Base-by-base conservation (phyloP, 2,888 invertebrate genomes). In the Rhamnusium bicolor region DNA sequence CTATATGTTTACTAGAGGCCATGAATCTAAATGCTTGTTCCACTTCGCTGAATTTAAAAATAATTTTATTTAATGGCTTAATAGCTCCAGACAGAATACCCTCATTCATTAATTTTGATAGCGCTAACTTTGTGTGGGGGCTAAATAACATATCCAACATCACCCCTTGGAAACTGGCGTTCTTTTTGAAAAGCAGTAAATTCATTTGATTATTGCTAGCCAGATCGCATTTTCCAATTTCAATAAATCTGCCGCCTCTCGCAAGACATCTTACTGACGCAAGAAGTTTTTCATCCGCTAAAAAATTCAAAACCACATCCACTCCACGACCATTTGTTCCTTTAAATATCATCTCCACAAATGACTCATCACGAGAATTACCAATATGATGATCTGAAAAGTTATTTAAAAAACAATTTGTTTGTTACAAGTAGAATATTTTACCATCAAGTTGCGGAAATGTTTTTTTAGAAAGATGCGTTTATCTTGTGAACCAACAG, bases 211-310 rank as follows among this genome's bases (percentile, higher is more conserved):
- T 93, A 84, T 96, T 93, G 69, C 89, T 90, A 0, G 92, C 91
- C 82, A 96, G 88, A 87, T 97, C 96, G 83, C 93, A 94, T 88
- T 96, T 96, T 54, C 96, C 96, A 74, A 97, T 96, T 89, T 96
- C 96, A 61, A 96, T 86, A 87, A 96, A 96, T 71, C 93, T 89
- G 8, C 96, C 93, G 0, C 90, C 89, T 1, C 80, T 79, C 0
- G 90, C 91, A 8, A 93, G 85, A 78, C 93, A 93, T 2, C 92
- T 88, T 0, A 92, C 86, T 0, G 93, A 93, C 0, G 93, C 94
- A 83, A 92, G 91, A 0, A 98, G 90, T 87, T 98, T 98, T 54
- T 98, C 98, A 83, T 96, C 98, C 0, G 98, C 93, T 53, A 99
- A 88, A 0, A 97, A 98, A 87, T 99, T 99, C 6, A 97, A 89